Conservation (phyloP, 2,888 invertebrate species). For the Cremastinae sp. region DNA sequence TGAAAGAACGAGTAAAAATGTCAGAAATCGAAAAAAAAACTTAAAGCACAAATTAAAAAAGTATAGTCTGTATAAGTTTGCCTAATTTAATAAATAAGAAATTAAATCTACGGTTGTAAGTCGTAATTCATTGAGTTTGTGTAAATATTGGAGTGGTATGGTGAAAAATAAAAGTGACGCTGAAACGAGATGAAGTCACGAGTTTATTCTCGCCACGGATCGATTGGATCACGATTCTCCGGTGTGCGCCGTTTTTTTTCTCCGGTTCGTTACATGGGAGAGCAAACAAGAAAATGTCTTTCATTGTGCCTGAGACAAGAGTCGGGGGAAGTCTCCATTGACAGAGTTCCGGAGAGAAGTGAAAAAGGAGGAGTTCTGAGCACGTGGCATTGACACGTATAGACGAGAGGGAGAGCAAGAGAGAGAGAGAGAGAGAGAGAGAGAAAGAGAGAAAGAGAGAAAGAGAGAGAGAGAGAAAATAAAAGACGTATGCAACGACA, state of each 20-base stretch:
- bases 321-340: constrained; percentile 43
- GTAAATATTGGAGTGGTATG: no score
- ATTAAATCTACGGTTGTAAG: no score
- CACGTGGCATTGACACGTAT: constrained; percentile 43
- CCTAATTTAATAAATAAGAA: no score
- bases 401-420: neutral
- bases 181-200: constrained; percentile 6
- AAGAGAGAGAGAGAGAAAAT: neutral
- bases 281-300: no score
- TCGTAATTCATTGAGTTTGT: no score
- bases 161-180: neutral
- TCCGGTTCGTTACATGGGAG: neutral
- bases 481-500: neutral
- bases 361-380: constrained; percentile 27
- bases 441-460: no score
- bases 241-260: constrained; percentile 8
- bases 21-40: no score
- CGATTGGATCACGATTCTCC: constrained; percentile 37
- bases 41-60: no score
- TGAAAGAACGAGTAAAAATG: no score
- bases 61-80: no score
- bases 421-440: no score
- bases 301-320: no score
- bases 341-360: constrained; percentile 50
- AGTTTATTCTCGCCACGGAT: constrained; percentile 39